Evolutionary conservation across 2,888 invertebrate species (phyloP).

Genomic region (Anoncus sp.): DNA sequence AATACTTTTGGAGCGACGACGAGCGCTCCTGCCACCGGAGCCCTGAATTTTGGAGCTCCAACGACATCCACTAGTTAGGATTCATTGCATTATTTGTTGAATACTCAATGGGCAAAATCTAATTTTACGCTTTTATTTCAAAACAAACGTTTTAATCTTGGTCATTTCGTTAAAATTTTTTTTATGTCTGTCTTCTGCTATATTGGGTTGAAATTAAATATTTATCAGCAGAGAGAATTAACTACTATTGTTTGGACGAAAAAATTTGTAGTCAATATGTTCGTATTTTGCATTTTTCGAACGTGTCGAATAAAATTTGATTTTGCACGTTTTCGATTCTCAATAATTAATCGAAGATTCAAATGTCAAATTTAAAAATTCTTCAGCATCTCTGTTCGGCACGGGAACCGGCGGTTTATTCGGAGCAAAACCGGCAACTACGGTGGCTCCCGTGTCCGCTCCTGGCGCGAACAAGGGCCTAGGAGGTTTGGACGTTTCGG

Average conservation of each 20-base stretch:
- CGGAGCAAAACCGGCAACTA: conserved; percentile 72
- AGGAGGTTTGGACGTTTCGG: conserved; percentile 87
- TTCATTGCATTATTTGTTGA: conserved; percentile 14
- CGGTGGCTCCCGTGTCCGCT: conserved; percentile 68
- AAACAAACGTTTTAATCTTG: not conserved
- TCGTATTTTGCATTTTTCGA: not conserved
- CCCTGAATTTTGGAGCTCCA: conserved; percentile 72
- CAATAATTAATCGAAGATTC: not conserved
- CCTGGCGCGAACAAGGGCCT: conserved; percentile 86
- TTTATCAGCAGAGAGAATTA: no score
- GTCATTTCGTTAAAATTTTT: no score
- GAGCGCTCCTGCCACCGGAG: conserved; percentile 71
- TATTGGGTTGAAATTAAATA: no score
- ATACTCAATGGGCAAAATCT: not conserved
- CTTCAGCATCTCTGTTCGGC: conserved; percentile 76
- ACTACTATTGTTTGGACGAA: no score
- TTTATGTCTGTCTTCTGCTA: no score
- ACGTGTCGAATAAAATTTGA: not conserved
- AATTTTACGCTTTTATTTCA: not conserved
- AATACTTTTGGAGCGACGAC: conserved; percentile 79
- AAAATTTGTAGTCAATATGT: no score
- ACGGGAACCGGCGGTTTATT: conserved; percentile 73
- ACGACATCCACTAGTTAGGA: conserved; percentile 69
- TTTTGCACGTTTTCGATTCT: conserved; percentile 15
- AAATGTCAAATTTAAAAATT: conserved; percentile 23